Percentiles rank a stretch among this genome's conserved stretches.
phyloP scores from a whole-genome alignment of 2,888 invertebrate genomes.

The Agrilus mali region DNA sequence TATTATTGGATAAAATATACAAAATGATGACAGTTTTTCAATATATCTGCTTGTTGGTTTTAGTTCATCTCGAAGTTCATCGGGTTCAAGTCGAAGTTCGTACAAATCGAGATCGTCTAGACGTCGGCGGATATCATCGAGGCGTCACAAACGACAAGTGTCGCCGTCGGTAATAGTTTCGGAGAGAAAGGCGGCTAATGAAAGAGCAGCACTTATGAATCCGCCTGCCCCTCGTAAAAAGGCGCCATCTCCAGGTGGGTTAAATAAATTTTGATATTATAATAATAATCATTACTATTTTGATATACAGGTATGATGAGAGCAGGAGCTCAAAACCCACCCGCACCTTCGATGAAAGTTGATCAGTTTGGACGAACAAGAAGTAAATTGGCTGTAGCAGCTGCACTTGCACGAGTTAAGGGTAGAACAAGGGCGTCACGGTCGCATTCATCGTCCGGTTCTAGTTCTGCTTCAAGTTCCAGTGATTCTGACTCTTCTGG shows the following conservation, averaged over 20 bases:
- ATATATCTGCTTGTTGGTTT: constrained; percentile 8
- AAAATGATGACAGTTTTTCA: constrained; percentile 1
- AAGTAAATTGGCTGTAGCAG: constrained; percentile 31
- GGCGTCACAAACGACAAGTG: constrained; percentile 26
- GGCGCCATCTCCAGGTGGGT: constrained; percentile 37
- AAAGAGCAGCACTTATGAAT: constrained; percentile 61
- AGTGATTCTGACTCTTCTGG: constrained; percentile 43
- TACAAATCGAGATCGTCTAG: constrained; percentile 34
- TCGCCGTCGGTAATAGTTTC: constrained; percentile 53
- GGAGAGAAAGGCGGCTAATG: constrained; percentile 48
- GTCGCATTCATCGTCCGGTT: constrained; percentile 40
- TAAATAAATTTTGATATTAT: neutral
- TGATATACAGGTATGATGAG: constrained; percentile 34
- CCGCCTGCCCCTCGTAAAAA: constrained; percentile 53
- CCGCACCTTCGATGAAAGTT: constrained; percentile 33
- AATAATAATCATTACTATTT: neutral
- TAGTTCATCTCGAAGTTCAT: constrained; percentile 30
- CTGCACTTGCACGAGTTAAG: constrained; percentile 31
- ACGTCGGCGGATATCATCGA: constrained; percentile 11
- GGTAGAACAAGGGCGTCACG: constrained; percentile 33
- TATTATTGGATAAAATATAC: neutral
- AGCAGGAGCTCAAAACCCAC: constrained; percentile 45
- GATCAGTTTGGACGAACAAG: constrained; percentile 29
- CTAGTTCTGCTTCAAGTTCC: constrained; percentile 42
- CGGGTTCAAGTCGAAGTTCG: constrained; percentile 29